Evolutionary conservation across 2,888 invertebrate species (phyloP).

Genomic region (Homarus gammarus): DNA sequence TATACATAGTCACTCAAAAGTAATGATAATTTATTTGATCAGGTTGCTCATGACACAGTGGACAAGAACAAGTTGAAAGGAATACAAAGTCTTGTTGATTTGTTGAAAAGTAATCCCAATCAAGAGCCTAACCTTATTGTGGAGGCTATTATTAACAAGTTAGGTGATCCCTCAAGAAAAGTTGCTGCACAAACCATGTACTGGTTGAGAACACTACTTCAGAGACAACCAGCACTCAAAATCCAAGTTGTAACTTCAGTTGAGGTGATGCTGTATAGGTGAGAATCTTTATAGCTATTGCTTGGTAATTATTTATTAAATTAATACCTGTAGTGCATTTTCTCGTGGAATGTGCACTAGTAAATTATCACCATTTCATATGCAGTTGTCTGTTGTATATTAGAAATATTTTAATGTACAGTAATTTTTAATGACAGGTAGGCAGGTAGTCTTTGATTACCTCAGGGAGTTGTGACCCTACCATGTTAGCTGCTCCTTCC

Average conservation of each 20-base stretch:
- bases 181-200: conserved; percentile 84
- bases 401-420: no score
- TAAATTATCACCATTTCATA: background rate
- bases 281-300: conserved; percentile 76
- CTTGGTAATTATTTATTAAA: background rate
- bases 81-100: conserved; percentile 79
- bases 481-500: no score
- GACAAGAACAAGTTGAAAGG: conserved; percentile 90
- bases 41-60: conserved; percentile 88
- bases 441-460: no score
- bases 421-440: no score
- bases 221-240: conserved; percentile 95
- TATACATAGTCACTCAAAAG: background rate
- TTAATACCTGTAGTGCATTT: no score
- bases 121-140: conserved; percentile 29
- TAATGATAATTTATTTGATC: background rate
- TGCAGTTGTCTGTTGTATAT: no score
- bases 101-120: conserved; percentile 31
- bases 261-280: conserved; percentile 91
- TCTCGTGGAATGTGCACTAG: background rate
- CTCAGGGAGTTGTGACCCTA: no score
- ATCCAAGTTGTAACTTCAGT: conserved; percentile 91
- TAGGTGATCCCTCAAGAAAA: conserved; percentile 94
- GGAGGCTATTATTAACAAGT: conserved; percentile 90
- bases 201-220: conserved; percentile 86